A percentile compares a stretch with the other conserved stretches of the same genome.
Evolutionary conservation across 2,888 invertebrate species (phyloP).

Genomic region (Conops quadrifasciatus): DNA sequence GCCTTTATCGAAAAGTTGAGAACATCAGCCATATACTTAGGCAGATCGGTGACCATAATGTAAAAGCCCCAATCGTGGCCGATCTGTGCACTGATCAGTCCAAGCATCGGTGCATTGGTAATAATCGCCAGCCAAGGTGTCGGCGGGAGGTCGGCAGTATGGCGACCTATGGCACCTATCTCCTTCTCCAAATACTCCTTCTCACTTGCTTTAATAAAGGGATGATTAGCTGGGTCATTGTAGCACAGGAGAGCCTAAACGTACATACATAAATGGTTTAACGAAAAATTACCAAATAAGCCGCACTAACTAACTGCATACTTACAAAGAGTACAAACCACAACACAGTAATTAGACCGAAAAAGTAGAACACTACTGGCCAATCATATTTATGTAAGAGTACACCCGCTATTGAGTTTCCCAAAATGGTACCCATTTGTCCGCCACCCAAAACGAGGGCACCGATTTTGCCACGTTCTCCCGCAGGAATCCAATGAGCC

Average conservation of each 20-base stretch:
- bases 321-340: constrained; percentile 78
- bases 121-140: constrained; percentile 79
- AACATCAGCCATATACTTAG: constrained; percentile 72
- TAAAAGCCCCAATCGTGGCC: constrained; percentile 75
- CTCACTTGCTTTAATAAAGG: constrained; percentile 77
- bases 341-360: constrained; percentile 76
- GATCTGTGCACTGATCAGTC: constrained; percentile 77
- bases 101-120: constrained; percentile 77
- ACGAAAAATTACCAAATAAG: not conserved
- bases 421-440: constrained; percentile 72
- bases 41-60: constrained; percentile 73
- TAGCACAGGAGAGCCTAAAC: constrained; percentile 70
- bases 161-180: constrained; percentile 68
- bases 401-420: constrained; percentile 74
- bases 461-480: constrained; percentile 80
- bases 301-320: constrained; percentile 27
- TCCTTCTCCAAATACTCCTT: constrained; percentile 74
- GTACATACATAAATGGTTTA: not conserved
- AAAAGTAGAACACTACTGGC: constrained; percentile 83
- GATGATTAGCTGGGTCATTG: constrained; percentile 77
- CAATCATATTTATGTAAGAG: constrained; percentile 75
- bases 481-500: constrained; percentile 82
- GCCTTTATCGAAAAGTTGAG: constrained; percentile 70
- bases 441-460: constrained; percentile 83
- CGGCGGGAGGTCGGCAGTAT: constrained; percentile 68